These are phyloP conservation scores for Oscarella lobularis DNA, from an alignment of 37 sponge, comb jelly and placozoan genomes.

Conservation along the genomic window DNA sequence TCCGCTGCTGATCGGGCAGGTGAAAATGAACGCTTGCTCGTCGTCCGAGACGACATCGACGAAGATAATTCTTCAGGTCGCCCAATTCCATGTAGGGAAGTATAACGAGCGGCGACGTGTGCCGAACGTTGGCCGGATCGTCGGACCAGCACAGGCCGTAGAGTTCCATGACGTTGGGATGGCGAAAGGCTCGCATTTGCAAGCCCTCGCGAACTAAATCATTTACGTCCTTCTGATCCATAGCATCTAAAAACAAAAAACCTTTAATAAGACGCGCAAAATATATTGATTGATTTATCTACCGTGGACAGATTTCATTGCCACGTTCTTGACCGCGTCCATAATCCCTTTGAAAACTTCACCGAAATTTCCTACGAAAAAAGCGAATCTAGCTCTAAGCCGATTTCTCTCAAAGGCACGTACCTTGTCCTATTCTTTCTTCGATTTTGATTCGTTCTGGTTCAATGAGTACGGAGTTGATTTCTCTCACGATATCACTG, in stretches of 20 bases:
- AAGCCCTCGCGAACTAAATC: neutral
- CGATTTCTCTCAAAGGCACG: neutral
- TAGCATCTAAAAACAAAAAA: neutral
- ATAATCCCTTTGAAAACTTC: neutral
- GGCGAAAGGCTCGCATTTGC: neutral
- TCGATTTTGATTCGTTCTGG: neutral
- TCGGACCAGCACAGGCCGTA: neutral
- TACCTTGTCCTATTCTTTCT: neutral
- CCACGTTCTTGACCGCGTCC: neutral
- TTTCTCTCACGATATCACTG: neutral
- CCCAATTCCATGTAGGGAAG: neutral
- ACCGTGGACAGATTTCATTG: neutral
- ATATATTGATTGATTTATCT: neutral
- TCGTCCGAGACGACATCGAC: neutral
- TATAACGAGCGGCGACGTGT: neutral
- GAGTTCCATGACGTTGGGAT: neutral
- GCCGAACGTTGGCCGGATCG: constrained; percentile 1
- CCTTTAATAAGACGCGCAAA: neutral
- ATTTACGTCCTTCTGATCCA: neutral
- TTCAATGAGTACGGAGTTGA: neutral
- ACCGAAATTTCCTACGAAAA: neutral
- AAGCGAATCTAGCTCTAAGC: neutral
- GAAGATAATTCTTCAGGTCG: neutral
- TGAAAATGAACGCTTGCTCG: too few species aligned
- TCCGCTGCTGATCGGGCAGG: too few species aligned